A percentile compares a stretch with the other conserved stretches of the same genome.
These are phyloP conservation scores for mouse (Mus musculus) DNA, from an alignment of 2,113 vertebrate genomes.

Conservation along the genomic window DNA sequence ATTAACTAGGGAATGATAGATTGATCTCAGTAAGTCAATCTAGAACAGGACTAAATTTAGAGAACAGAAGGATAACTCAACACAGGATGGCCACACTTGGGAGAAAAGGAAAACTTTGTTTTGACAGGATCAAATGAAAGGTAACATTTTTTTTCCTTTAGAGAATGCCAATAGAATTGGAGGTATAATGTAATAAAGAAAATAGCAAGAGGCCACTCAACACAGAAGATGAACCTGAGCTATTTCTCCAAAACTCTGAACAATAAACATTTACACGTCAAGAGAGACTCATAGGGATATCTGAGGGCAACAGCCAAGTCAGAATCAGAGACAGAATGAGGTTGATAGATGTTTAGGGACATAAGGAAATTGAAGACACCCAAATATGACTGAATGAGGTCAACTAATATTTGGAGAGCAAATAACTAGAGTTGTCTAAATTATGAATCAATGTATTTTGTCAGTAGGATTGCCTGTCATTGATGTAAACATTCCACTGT, in stretches of 20 bases:
- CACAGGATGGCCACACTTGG: not conserved
- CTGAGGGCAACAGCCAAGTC: not conserved
- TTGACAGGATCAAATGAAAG: conserved; percentile 48
- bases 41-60: not conserved
- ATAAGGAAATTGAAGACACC: conserved; percentile 59
- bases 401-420: conserved; percentile 70
- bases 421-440: conserved; percentile 66
- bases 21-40: not conserved
- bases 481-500: conserved; percentile 40
- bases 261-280: conserved; percentile 40
- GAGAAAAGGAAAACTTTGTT: conserved; percentile 39
- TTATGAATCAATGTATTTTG: conserved; percentile 70
- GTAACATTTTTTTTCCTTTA: not conserved
- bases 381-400: conserved; percentile 69
- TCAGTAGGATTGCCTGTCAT: conserved; percentile 57
- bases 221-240: conserved; percentile 8
- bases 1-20: not conserved
- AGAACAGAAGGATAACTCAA: not conserved
- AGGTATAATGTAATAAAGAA: not conserved
- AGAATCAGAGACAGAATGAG: conserved; percentile 70
- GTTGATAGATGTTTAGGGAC: conserved; percentile 60
- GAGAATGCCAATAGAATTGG: not conserved
- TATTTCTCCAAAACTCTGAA: conserved; percentile 41
- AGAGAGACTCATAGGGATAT: not conserved
- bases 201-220: not conserved